Conservation (phyloP, 2,888 invertebrate genomes). For the Notodonta dromedarius region DNA sequence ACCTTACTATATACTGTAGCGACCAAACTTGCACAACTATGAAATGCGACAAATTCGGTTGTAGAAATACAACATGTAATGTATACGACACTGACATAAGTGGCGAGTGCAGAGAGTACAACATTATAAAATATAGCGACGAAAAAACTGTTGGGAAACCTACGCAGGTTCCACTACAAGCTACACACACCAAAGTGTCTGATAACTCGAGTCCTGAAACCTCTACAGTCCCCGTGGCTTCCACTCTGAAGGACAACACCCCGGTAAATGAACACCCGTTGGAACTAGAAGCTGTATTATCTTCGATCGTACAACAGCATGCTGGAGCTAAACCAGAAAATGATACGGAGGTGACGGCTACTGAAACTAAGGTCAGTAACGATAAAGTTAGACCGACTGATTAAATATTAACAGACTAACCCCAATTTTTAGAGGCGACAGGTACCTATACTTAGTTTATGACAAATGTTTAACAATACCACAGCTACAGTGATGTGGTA, state of each 20-base stretch:
- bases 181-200: constrained; percentile 12
- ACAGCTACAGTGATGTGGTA: neutral
- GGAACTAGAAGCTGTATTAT: constrained; percentile 65
- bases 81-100: constrained; percentile 76
- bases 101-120: constrained; percentile 73
- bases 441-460: neutral
- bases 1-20: constrained; percentile 75
- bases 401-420: neutral
- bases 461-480: neutral
- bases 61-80: constrained; percentile 71
- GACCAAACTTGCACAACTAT: constrained; percentile 78
- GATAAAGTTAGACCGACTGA: neutral
- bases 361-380: constrained; percentile 45
- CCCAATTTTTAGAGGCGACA: neutral
- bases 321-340: constrained; percentile 19
- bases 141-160: constrained; percentile 40
- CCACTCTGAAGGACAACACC: constrained; percentile 32
- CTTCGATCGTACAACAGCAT: constrained; percentile 57
- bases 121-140: constrained; percentile 50
- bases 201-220: constrained; percentile 8
- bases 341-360: constrained; percentile 22
- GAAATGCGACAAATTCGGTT: constrained; percentile 67
- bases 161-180: constrained; percentile 24
- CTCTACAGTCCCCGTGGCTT: constrained; percentile 13
- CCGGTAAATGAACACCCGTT: constrained; percentile 57